Conservation (phyloP, 2,797 vertebrate genomes). For the Aratinga solstitialis region DNA sequence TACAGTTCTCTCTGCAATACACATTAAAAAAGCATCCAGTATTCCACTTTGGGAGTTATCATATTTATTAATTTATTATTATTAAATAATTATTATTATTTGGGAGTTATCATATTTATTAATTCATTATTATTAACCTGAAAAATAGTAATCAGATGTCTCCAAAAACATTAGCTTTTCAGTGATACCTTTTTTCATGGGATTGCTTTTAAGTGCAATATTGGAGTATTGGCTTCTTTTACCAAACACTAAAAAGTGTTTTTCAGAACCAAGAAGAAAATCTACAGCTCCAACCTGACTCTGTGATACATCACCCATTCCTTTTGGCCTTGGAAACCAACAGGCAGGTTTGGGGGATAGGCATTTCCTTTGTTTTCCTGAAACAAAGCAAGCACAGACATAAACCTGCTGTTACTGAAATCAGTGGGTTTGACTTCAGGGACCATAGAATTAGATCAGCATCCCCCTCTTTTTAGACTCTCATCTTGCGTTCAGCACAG, state of each 20-base stretch:
- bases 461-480: neutral
- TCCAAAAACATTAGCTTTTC: neutral
- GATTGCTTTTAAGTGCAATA: neutral
- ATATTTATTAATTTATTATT: neutral
- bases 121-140: neutral
- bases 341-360: neutral
- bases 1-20: neutral
- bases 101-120: neutral
- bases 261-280: neutral
- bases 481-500: neutral
- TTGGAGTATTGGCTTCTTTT: neutral
- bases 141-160: neutral
- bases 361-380: neutral
- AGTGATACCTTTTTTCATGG: neutral
- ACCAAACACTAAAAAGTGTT: neutral
- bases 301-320: neutral
- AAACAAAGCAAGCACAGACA: neutral
- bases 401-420: neutral
- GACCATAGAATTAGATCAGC: neutral
- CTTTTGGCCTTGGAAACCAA: neutral
- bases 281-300: neutral
- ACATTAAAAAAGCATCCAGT: neutral
- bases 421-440: neutral
- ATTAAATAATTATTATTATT: neutral
- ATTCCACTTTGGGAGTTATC: neutral